Evolutionary conservation across 64 coral and sea anemone genomes (phyloP).

Genomic region (Platygyra sinensis): DNA sequence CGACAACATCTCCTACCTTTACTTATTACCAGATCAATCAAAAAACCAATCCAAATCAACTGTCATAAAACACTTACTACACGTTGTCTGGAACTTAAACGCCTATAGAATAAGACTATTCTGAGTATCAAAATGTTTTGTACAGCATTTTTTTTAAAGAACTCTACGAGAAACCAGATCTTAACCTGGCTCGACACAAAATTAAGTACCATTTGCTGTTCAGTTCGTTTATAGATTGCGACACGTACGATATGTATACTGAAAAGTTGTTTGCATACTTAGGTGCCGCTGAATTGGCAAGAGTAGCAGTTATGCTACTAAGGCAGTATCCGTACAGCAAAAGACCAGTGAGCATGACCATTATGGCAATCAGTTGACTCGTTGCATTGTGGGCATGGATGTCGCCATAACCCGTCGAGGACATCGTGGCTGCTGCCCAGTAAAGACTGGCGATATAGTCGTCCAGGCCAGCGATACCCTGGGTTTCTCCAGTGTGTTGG

Average conservation of each 20-base stretch:
- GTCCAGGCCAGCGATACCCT: slow-evolving; percentile 18
- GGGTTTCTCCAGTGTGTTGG: slow-evolving; percentile 38
- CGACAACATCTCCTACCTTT: too few relatives aligned
- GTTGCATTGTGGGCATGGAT: slow-evolving; percentile 79
- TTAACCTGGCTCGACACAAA: too few relatives aligned
- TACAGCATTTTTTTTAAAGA: too few relatives aligned
- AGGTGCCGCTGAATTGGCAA: slow-evolving; percentile 74
- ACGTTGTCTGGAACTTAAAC: too few relatives aligned
- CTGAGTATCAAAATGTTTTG: too few relatives aligned
- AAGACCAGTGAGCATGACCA: slow-evolving; percentile 82
- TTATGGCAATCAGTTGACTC: slow-evolving; percentile 64
- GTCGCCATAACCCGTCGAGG: slow-evolving; percentile 92
- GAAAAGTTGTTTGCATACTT: slow-evolving; percentile 55
- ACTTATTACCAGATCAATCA: too few relatives aligned
- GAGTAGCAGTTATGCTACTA: slow-evolving; percentile 88
- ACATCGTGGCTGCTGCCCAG: slow-evolving; percentile 95
- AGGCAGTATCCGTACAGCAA: slow-evolving; percentile 88
- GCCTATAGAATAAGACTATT: too few relatives aligned
- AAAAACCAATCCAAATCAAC: too few relatives aligned
- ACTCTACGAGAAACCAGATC: too few relatives aligned
- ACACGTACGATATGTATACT: too few relatives aligned
- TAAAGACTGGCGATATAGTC: slow-evolving; percentile 78
- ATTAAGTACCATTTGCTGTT: neutral
- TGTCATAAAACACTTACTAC: too few relatives aligned
- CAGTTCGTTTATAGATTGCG: too few relatives aligned